These are phyloP conservation scores for Perodicticus potto DNA, from an alignment of 2,797 vertebrate species.

Conservation along the genomic window DNA sequence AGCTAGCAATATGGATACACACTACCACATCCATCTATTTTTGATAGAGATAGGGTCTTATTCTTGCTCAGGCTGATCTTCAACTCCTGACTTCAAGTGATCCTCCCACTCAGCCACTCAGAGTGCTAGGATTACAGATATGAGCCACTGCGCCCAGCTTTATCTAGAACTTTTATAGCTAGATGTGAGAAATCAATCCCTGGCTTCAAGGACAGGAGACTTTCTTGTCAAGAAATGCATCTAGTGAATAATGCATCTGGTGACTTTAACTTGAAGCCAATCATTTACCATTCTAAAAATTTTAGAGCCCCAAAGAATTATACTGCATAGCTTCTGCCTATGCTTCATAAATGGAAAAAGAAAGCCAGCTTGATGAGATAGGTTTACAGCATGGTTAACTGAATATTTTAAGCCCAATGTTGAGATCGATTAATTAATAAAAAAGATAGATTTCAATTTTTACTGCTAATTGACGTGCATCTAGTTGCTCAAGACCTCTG, in stretches of 20 bases:
- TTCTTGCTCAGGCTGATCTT: too few species aligned
- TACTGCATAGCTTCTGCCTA: background rate
- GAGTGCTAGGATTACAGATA: too few species aligned
- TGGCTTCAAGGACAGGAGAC: background rate
- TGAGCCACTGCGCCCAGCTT: too few species aligned
- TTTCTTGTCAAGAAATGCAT: background rate
- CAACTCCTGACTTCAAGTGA: too few species aligned
- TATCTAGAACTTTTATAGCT: background rate
- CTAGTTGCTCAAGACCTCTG: background rate
- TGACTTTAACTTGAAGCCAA: background rate
- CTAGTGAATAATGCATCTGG: background rate
- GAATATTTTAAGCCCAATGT: background rate
- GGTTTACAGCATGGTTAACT: background rate
- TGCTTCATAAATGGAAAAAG: background rate
- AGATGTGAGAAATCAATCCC: background rate
- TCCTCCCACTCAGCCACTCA: too few species aligned
- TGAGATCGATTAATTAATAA: background rate
- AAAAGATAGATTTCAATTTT: background rate
- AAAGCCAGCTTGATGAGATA: background rate
- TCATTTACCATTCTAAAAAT: background rate
- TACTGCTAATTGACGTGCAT: background rate
- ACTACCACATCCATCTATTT: too few species aligned
- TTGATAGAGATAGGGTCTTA: too few species aligned
- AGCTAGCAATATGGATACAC: too few species aligned
- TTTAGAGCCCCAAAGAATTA: background rate